These are phyloP conservation scores for Galaxea fascicularis DNA, from an alignment of 92 coral and sea anemone genomes.

Conservation along the genomic window DNA sequence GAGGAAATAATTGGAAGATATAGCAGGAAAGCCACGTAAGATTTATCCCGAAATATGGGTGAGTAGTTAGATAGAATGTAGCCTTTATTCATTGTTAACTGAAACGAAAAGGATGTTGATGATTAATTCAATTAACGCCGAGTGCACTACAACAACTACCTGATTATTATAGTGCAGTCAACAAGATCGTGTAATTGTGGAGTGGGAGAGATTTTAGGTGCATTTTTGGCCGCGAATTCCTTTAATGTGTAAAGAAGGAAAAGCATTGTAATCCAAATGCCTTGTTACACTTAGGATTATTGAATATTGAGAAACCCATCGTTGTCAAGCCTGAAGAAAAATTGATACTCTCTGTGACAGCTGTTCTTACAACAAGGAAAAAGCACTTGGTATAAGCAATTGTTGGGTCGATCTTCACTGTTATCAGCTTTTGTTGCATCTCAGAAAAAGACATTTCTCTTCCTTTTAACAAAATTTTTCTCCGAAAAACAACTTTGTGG, in stretches of 20 bases:
- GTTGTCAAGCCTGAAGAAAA: no score
- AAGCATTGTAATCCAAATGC: no score
- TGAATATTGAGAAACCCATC: not conserved
- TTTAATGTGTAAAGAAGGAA: not conserved
- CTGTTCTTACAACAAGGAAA: not conserved
- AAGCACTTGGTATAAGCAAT: no score
- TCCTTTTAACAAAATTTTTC: not conserved
- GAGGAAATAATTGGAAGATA: not conserved
- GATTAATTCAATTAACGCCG: not conserved
- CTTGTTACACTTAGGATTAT: not conserved
- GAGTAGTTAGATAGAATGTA: not conserved
- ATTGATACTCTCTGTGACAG: not conserved
- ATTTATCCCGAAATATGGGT: constrained; percentile 18
- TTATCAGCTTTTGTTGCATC: no score
- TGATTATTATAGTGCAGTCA: not conserved
- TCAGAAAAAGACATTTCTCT: not conserved
- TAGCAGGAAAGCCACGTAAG: not conserved
- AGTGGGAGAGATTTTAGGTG: not conserved
- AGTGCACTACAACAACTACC: not conserved
- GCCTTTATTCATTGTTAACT: not conserved
- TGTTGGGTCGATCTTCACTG: no score
- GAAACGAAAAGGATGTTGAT: not conserved
- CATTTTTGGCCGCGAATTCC: not conserved
- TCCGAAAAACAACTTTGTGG: not conserved
- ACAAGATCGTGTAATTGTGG: not conserved